Conservation (phyloP, 2,888 invertebrate genomes). For the Eupithecia abbreviata region DNA sequence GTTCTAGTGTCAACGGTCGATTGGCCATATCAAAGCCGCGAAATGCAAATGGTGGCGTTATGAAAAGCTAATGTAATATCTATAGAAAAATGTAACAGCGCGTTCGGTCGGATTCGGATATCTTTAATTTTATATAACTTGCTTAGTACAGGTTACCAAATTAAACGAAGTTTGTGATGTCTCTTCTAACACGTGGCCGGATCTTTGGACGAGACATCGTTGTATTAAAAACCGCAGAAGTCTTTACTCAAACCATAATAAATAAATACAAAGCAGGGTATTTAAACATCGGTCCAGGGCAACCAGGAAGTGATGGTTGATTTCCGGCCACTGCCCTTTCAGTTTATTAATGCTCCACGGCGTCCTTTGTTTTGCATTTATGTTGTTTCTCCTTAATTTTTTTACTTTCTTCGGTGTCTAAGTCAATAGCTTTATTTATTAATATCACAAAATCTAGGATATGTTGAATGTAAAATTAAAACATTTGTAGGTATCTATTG, state of each 20-base stretch:
- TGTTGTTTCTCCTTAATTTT: constrained; percentile 23
- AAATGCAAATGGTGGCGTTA: not conserved
- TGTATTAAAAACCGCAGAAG: not conserved
- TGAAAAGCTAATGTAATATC: not conserved
- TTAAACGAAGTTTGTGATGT: not conserved
- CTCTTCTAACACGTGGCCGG: not conserved
- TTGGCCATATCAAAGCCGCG: not conserved
- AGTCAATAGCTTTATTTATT: constrained; percentile 12
- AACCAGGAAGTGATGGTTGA: constrained; percentile 36
- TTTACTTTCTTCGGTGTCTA: not conserved
- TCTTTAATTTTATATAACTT: not conserved
- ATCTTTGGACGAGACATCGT: not conserved
- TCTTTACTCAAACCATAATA: constrained; percentile 12
- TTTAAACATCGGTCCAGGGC: constrained; percentile 27
- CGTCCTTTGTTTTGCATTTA: constrained; percentile 37
- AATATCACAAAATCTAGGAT: not conserved
- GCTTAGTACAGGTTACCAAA: not conserved
- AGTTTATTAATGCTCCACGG: constrained; percentile 24
- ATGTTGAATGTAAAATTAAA: not conserved
- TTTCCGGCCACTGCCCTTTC: constrained; percentile 38
- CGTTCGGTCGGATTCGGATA: not conserved
- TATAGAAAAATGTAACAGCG: not conserved
- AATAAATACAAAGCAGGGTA: constrained; percentile 26
- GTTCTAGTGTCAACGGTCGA: not conserved
- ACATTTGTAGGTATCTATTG: not conserved